Evolutionary conservation across 2,113 vertebrate genomes (phyloP).

Genomic region (Mirounga angustirostris): DNA sequence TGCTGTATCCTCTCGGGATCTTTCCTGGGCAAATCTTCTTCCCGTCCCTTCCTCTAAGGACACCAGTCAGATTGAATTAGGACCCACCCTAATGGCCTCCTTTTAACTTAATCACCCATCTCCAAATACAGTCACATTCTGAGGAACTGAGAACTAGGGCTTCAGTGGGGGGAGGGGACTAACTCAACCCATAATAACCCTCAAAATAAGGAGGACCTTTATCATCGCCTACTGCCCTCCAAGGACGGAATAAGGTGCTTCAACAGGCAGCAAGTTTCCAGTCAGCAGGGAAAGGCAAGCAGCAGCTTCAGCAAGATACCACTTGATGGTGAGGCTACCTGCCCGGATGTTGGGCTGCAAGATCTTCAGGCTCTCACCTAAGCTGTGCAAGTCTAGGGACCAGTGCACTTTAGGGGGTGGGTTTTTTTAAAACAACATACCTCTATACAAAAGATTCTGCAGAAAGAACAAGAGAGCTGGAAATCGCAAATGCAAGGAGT

Average conservation of each 20-base stretch:
- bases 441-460: not conserved
- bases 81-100: not conserved
- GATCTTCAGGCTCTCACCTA: not conserved
- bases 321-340: not conserved
- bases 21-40: not conserved
- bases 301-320: too few species aligned
- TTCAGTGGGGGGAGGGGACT: not conserved
- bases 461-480: not conserved
- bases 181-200: not conserved
- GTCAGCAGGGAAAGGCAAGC: not conserved
- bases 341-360: not conserved
- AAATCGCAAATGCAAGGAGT: not conserved
- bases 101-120: not conserved
- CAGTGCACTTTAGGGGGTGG: not conserved
- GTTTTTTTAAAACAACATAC: not conserved
- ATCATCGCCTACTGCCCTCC: not conserved
- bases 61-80: not conserved
- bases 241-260: not conserved
- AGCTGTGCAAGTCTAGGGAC: not conserved
- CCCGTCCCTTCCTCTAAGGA: not conserved
- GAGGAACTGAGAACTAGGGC: not conserved
- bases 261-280: rapidly evolving
- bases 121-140: not conserved
- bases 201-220: not conserved
- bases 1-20: rapidly evolving